phyloP scores from a whole-genome alignment of 2,888 invertebrate species.

The Acronicta alni region DNA sequence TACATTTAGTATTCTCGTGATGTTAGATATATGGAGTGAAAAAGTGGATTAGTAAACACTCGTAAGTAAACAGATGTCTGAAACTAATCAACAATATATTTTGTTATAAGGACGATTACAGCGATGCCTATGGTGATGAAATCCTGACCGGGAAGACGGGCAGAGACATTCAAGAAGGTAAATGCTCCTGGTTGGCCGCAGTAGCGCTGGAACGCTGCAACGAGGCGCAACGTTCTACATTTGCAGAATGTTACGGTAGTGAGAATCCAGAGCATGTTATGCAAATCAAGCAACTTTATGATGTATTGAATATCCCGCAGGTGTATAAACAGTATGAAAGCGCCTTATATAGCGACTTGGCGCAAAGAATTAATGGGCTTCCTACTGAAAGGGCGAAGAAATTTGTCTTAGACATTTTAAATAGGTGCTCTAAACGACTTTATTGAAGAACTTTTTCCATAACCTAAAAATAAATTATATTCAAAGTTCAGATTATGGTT shows the following conservation, averaged over 20 bases:
- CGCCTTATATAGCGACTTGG: constrained; percentile 10
- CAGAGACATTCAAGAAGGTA: constrained; percentile 96
- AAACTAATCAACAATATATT: not conserved
- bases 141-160: constrained; percentile 74
- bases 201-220: constrained; percentile 93
- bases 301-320: constrained; percentile 90
- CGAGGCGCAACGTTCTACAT: constrained; percentile 87
- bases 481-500: no score
- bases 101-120: constrained; percentile 22
- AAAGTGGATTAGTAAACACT: no score
- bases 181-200: constrained; percentile 96
- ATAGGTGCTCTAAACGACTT: not conserved
- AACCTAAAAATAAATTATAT: no score
- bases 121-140: constrained; percentile 10
- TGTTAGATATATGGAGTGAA: no score
- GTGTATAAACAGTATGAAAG: constrained; percentile 15
- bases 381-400: constrained; percentile 6
- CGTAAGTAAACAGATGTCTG: no score
- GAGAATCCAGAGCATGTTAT: constrained; percentile 90
- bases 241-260: constrained; percentile 91
- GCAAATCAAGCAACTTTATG: constrained; percentile 69
- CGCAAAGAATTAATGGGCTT: constrained; percentile 10
- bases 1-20: no score
- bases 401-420: constrained; percentile 20
- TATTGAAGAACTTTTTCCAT: not conserved